Evolutionary conservation across 1,140 invertebrate genomes (phyloP), one percentile per base, ranked within the genome.

Genomic region (Aphelenchoides besseyi): DNA sequence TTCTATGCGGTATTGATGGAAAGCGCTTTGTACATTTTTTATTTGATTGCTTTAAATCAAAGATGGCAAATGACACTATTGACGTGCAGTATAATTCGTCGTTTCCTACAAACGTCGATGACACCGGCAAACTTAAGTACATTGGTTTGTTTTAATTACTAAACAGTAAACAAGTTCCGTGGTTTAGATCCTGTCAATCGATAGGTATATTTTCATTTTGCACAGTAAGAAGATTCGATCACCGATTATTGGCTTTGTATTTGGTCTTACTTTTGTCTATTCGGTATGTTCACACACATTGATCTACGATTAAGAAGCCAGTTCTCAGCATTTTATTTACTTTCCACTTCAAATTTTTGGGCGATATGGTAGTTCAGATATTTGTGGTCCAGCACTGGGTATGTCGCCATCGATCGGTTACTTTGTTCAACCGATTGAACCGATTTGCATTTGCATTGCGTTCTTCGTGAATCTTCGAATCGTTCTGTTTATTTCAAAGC

Each of bases 61-160:
- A 41, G 18, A 33, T 59, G 55, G 55, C 5, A 59, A 18, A 59
- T 59, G 55, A 59, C 55, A 8, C 55, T 59, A 8, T 59, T 59
- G 55, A 5, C 5, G 23, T 59, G 55, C 55, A 59, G 55, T 59
- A 16, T 59, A 8, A 23, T 59, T 33, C 5, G 55, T 8, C 5
- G 55, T 8, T 5, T 59, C 18, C 18, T 59, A 16, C 55, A 59
- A 59, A 18, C 18, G 26, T 29, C 55, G 5, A 59, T 18, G 5
- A 59, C 18, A 8, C 55, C 55, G 26, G 5, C 55, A 28, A 59
- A 18, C 18, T 59, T 59, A 8, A 16, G 5, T 59, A 5, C 55
- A 18, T 33, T 59, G 55, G 55, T 48, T 23, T 48, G 41, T 48
- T 48, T 48, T 23, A 23, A 48, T 48, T 48, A 23, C 12, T 12